Evolutionary conservation across 2,888 invertebrate species (phyloP), one percentile per base, ranked within the genome.

Genomic region (Apotomis betuletana): DNA sequence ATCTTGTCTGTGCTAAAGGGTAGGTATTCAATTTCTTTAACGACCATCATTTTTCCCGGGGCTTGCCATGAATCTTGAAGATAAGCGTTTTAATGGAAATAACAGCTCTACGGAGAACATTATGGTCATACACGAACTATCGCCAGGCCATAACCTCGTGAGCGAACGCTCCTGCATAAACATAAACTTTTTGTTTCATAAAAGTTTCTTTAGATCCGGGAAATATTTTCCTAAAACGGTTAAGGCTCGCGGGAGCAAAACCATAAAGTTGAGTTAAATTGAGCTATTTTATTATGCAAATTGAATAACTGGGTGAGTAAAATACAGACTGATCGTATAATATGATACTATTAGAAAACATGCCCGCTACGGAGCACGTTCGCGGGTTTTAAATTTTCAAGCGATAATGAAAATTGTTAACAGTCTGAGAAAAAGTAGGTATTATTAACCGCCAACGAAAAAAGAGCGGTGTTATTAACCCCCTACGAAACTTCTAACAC

Each of bases 21-120:
- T 87, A 86, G 84, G 84, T 87, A 86, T 88, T 89, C 89, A 89
- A 87, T 90, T 90, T 86, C 87, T 89, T 87, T 88, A 88, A 89
- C 87, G 88, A 86, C 88, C 85, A 86, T 88, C 86, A 88, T 89
- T 88, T 88, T 89, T 86, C 87, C 77, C 84, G 84, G 80, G 80
- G 78, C 83, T 78, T 76, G 86, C 85, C 84, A 90, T 90, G 89
- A 90, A 90, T 90, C 89, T 90, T 84, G 77, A 84, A 89, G 90
- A 91, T 90, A 90, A 89, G 83, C 85, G 85, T 87, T 88, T 80
- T 90, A 89, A 90, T 90, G 88, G 87, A 87, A 88, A 89, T 89
- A 89, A 86, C 82, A 87, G 85, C 82, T 81, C 85, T 81, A 78
- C 80, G 77, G 79, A 80, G 83, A 85, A 82, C 87, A 86, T 87